Percentiles rank a stretch among this genome's conserved stretches.
Evolutionary conservation across 2,888 invertebrate species (phyloP).

Genomic region (Troides helena): DNA sequence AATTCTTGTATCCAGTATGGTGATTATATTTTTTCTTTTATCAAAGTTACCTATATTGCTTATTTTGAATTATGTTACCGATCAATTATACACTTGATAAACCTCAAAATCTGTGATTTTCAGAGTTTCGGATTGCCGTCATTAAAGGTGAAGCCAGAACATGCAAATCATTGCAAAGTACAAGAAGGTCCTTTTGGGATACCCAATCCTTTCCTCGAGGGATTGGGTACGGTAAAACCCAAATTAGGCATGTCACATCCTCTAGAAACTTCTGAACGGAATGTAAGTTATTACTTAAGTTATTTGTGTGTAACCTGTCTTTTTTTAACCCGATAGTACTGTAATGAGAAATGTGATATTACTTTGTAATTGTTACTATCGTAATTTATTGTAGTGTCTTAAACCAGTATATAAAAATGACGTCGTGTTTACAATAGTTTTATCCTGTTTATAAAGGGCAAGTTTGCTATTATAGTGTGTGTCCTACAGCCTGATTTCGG

Average conservation of each 20-base stretch:
- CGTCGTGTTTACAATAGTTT: no score
- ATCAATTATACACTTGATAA: neutral
- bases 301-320: no score
- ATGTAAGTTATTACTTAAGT: slow-evolving; percentile 73
- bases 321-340: no score
- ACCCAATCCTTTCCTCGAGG: slow-evolving; percentile 82
- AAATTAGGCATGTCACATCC: slow-evolving; percentile 82
- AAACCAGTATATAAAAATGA: no score
- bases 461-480: no score
- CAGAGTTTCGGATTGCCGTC: slow-evolving; percentile 85
- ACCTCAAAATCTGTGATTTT: slow-evolving; percentile 37
- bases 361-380: no score
- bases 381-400: no score
- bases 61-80: neutral
- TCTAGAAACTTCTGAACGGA: slow-evolving; percentile 83
- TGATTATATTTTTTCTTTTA: neutral
- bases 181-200: slow-evolving; percentile 83
- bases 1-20: neutral
- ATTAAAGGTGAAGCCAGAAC: slow-evolving; percentile 79
- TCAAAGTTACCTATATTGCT: neutral
- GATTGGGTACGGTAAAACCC: slow-evolving; percentile 75
- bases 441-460: no score
- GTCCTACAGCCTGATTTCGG: no score
- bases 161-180: slow-evolving; percentile 61
- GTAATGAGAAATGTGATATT: no score